Percentiles rank a stretch among this genome's conserved stretches.
Evolutionary conservation across 1,140 invertebrate genomes (phyloP).

Genomic region (Brachionus sp.): DNA sequence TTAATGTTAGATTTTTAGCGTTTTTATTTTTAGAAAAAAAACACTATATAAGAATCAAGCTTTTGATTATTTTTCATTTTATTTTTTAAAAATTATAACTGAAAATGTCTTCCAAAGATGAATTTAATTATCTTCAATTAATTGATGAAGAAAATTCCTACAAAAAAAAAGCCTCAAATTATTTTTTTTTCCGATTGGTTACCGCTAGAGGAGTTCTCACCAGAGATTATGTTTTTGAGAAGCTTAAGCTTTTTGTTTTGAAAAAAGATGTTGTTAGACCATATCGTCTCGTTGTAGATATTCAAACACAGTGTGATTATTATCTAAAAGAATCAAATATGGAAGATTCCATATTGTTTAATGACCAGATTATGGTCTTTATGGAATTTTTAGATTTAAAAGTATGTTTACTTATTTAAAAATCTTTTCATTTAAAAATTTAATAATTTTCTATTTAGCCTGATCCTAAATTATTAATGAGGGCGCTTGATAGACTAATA

Average conservation of each 20-base stretch:
- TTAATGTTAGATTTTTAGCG: no score
- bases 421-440: not conserved
- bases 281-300: not conserved
- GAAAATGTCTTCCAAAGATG: not conserved
- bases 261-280: not conserved
- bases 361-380: not conserved
- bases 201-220: not conserved
- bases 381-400: not conserved
- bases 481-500: not conserved
- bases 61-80: not conserved
- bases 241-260: not conserved
- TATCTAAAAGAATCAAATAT: not conserved
- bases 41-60: not conserved
- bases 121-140: not conserved
- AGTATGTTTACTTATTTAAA: not conserved
- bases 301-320: not conserved
- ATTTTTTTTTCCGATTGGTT: not conserved
- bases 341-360: not conserved
- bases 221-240: not conserved
- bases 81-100: not conserved
- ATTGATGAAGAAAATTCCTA: not conserved
- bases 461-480: not conserved
- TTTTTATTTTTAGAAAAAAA: not conserved
- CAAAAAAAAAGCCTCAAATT: not conserved
- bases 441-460: not conserved